Conservation (phyloP, 2,888 invertebrate species). For the Chymomyza caudatula region DNA sequence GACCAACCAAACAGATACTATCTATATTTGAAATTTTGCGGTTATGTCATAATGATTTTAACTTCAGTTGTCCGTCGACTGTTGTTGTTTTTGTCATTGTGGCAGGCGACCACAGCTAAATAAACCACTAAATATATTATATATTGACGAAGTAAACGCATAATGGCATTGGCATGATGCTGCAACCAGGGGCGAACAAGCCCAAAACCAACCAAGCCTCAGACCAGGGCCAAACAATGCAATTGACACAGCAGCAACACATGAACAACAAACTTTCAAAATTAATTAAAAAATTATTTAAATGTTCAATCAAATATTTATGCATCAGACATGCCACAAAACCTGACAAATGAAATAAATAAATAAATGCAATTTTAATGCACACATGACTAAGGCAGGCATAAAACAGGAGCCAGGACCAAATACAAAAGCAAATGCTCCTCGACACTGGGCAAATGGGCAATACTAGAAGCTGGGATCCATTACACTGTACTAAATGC, state of each 20-base stretch:
- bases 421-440: neutral
- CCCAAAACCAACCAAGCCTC: conserved; percentile 18
- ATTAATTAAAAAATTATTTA: conserved; percentile 57
- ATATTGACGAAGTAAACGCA: conserved; percentile 18
- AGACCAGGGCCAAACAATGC: conserved; percentile 15
- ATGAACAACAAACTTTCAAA: conserved; percentile 37
- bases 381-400: neutral
- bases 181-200: too few relatives aligned
- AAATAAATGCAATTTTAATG: conserved; percentile 14
- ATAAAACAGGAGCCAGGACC: neutral
- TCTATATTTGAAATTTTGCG: conserved; percentile 45
- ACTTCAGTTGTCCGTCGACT: neutral
- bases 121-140: conserved; percentile 69
- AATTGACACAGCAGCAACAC: conserved; percentile 9
- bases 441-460: neutral
- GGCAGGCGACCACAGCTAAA: conserved; percentile 47
- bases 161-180: neutral
- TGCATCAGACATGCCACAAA: conserved; percentile 10
- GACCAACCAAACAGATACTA: neutral
- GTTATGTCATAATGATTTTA: conserved; percentile 48
- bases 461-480: conserved; percentile 24
- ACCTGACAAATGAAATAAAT: conserved; percentile 34
- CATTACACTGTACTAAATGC: neutral
- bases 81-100: conserved; percentile 11
- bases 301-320: conserved; percentile 46